These are phyloP conservation scores for Drosophila mimica DNA, from an alignment of 2,888 invertebrate genomes.

Conservation along the genomic window DNA sequence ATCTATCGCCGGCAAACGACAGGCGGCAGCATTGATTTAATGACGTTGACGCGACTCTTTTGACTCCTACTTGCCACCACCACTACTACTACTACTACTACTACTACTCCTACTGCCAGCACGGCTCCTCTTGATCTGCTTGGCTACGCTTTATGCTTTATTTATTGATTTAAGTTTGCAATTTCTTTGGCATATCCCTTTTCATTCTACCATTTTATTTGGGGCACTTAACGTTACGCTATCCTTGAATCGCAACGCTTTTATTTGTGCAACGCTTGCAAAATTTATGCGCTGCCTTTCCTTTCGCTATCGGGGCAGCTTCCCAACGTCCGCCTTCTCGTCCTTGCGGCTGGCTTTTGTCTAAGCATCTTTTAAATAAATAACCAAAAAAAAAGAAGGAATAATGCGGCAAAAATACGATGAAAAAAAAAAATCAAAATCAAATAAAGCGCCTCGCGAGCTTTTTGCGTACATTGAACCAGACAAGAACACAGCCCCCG, in stretches of 20 bases:
- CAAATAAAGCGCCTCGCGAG: constrained; percentile 32
- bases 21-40: constrained; percentile 82
- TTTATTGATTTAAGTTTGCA: constrained; percentile 82
- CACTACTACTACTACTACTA: not conserved
- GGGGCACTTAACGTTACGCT: constrained; percentile 60
- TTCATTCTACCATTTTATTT: constrained; percentile 46
- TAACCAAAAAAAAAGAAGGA: constrained; percentile 47
- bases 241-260: constrained; percentile 51
- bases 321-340: not conserved
- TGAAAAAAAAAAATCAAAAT: constrained; percentile 22
- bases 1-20: constrained; percentile 73
- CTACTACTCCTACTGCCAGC: not conserved
- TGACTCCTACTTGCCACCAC: constrained; percentile 41
- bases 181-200: constrained; percentile 65
- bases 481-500: not conserved
- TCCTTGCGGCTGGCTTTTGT: constrained; percentile 43
- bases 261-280: constrained; percentile 63
- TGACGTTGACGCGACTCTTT: constrained; percentile 80
- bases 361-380: constrained; percentile 79
- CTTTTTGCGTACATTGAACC: constrained; percentile 62
- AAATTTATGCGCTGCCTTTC: constrained; percentile 78
- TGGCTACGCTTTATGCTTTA: constrained; percentile 73
- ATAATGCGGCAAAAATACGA: constrained; percentile 22
- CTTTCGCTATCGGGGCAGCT: constrained; percentile 49
- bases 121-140: constrained; percentile 20